A percentile compares a stretch with the other conserved stretches of the same genome.
phyloP scores from a whole-genome alignment of 2,888 invertebrate genomes.

The Oscheius sp. region DNA sequence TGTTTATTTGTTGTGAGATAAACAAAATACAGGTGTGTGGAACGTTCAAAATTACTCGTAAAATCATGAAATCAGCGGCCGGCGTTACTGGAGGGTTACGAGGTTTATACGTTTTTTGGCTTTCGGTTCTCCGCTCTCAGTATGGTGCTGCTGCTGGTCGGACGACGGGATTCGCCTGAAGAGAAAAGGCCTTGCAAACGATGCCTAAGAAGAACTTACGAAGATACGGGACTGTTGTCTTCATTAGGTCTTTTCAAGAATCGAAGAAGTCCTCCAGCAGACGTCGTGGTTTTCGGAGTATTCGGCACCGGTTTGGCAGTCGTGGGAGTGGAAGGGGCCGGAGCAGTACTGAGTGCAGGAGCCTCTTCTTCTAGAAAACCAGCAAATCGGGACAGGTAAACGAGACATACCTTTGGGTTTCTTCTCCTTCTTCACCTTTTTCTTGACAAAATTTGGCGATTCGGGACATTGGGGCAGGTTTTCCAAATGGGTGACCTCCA shows the following conservation, averaged over 20 bases:
- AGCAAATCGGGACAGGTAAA: neutral
- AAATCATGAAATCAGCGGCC: neutral
- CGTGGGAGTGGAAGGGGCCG: constrained; percentile 3
- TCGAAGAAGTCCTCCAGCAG: constrained; percentile 13
- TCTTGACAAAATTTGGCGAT: constrained; percentile 30
- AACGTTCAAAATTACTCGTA: too few species aligned
- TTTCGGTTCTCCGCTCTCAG: neutral
- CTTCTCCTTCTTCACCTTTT: constrained; percentile 18
- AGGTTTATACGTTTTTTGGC: constrained; percentile 21
- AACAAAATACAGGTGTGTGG: too few species aligned
- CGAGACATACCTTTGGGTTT: constrained; percentile 25
- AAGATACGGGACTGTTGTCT: constrained; percentile 4
- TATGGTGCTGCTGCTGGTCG: neutral
- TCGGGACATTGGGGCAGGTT: constrained; percentile 18
- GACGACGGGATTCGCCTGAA: too few species aligned
- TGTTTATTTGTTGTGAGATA: too few species aligned
- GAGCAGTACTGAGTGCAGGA: neutral
- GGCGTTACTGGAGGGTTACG: neutral
- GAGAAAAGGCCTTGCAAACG: neutral
- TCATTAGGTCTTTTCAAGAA: constrained; percentile 21
- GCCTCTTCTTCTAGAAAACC: constrained; percentile 5
- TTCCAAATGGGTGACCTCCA: constrained; percentile 4
- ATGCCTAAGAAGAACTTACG: neutral
- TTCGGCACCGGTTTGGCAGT: neutral
- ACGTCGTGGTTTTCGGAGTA: constrained; percentile 24